phyloP scores from a whole-genome alignment of 2,888 invertebrate genomes.

The Morinoia aosen region DNA sequence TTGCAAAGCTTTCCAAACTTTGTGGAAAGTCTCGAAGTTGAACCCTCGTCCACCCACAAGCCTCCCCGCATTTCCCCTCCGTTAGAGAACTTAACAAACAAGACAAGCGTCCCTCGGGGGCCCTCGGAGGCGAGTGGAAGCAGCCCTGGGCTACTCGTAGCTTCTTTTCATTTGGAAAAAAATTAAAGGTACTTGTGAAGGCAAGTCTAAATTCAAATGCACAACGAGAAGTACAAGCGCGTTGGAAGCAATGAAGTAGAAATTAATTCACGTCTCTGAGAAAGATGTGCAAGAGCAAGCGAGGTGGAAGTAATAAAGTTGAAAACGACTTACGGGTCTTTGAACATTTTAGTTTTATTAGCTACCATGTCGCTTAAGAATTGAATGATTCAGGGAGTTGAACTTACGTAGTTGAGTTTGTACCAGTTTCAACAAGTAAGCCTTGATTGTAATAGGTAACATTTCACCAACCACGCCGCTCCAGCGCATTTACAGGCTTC shows the following conservation, averaged over 20 bases:
- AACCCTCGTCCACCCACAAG: neutral
- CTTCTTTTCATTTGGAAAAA: neutral
- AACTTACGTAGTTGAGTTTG: neutral
- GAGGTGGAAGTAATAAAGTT: neutral
- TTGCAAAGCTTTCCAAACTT: conserved; percentile 21
- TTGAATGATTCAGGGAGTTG: neutral
- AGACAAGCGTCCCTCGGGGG: neutral
- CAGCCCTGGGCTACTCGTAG: neutral
- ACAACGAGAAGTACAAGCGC: neutral
- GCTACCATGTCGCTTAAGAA: neutral
- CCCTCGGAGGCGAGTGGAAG: neutral
- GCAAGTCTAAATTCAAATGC: neutral
- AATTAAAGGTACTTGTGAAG: neutral
- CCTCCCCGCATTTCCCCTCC: neutral
- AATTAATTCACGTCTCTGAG: neutral
- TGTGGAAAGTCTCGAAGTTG: neutral
- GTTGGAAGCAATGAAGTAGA: neutral
- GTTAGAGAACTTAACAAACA: neutral
- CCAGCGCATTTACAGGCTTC: no score
- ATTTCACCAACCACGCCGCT: no score
- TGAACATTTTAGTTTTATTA: neutral
- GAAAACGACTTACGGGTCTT: neutral
- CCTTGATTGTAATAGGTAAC: no score
- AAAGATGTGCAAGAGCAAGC: neutral
- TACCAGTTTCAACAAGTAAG: neutral